phyloP scores from a whole-genome alignment of 2,888 invertebrate genomes.

The Pandemis heparana region DNA sequence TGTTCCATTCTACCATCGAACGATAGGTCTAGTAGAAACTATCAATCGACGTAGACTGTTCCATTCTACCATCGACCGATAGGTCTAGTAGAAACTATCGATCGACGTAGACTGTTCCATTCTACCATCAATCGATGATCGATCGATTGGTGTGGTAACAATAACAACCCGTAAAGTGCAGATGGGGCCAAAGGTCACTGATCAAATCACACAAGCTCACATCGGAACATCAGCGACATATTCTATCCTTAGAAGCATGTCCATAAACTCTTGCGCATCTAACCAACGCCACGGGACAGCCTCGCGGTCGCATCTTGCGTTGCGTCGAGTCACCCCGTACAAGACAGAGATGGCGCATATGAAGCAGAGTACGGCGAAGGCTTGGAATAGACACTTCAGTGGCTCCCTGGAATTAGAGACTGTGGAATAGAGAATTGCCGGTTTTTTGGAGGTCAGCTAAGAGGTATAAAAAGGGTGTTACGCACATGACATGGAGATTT shows the following conservation, averaged over 20 bases:
- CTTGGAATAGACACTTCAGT: slow-evolving; percentile 73
- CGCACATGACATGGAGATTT: too few relatives aligned
- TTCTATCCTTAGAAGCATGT: slow-evolving; percentile 72
- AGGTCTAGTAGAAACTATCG: too few relatives aligned
- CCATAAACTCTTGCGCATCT: slow-evolving; percentile 71
- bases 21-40: too few relatives aligned
- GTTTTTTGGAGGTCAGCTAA: slow-evolving; percentile 22
- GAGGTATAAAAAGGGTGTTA: slow-evolving; percentile 2
- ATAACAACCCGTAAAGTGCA: too few relatives aligned
- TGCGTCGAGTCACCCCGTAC: slow-evolving; percentile 60
- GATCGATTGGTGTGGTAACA: too few relatives aligned
- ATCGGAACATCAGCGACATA: slow-evolving; percentile 80
- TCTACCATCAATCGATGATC: too few relatives aligned
- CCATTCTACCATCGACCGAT: too few relatives aligned
- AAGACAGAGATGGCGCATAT: slow-evolving; percentile 64
- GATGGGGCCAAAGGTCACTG: too few relatives aligned
- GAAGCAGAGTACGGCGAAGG: slow-evolving; percentile 77
- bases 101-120: too few relatives aligned
- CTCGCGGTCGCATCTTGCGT: slow-evolving; percentile 48
- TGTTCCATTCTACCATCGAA: too few relatives aligned
- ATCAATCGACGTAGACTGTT: too few relatives aligned
- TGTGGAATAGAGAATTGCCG: slow-evolving; percentile 55
- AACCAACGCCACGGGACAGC: slow-evolving; percentile 75
- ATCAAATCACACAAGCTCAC: slow-evolving; percentile 52
- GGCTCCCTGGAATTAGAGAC: slow-evolving; percentile 76